Evolutionary conservation across 2,797 vertebrate species (phyloP).

Genomic region (Sphenodon punctatus): DNA sequence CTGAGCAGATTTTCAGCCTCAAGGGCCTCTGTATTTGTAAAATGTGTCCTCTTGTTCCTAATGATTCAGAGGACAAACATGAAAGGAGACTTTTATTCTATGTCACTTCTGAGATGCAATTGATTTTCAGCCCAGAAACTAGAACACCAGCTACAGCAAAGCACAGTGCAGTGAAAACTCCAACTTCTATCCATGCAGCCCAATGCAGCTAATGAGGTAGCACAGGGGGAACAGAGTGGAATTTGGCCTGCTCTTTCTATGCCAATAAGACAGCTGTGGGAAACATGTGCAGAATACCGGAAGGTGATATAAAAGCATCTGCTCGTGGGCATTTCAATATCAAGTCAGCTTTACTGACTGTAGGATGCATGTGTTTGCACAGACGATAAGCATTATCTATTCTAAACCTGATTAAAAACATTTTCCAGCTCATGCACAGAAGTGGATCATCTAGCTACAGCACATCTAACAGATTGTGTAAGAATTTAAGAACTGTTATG

Average conservation of each 20-base stretch:
- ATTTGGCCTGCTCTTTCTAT: not conserved
- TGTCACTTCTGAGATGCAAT: not conserved
- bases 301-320: not conserved
- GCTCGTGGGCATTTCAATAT: not conserved
- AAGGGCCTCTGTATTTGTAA: not conserved
- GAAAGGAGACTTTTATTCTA: not conserved
- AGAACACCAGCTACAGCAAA: not conserved
- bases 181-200: not conserved
- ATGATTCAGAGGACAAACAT: not conserved
- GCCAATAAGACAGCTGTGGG: not conserved
- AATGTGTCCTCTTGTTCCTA: too few relatives aligned
- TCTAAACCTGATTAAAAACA: constrained; percentile 29
- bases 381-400: not conserved
- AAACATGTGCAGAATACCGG: not conserved
- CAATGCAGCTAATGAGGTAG: not conserved
- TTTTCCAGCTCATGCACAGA: constrained; percentile 10
- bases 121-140: not conserved
- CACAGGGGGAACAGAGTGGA: not conserved
- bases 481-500: not conserved
- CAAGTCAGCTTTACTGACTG: not conserved
- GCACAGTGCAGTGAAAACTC: not conserved
- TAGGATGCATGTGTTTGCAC: constrained; percentile 5
- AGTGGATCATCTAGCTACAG: not conserved
- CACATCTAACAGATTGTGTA: not conserved
- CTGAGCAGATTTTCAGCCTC: too few relatives aligned